Conservation (phyloP, 2,888 invertebrate species). For the Amphipyra berbera region DNA sequence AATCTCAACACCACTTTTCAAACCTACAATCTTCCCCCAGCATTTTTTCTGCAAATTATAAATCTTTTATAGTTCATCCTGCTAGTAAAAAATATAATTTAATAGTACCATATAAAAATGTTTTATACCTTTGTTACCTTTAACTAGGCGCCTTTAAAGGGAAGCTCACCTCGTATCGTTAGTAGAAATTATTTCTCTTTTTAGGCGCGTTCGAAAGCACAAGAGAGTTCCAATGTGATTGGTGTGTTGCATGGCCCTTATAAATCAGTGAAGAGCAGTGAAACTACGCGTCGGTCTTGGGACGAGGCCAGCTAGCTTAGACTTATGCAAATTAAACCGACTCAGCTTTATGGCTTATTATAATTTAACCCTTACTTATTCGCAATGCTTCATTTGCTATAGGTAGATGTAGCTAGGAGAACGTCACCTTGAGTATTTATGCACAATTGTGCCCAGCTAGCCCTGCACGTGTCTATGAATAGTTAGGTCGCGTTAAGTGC, state of each 20-base stretch:
- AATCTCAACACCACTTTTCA: slow-evolving; percentile 3
- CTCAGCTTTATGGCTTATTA: slow-evolving; percentile 59
- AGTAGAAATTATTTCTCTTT: slow-evolving; percentile 51
- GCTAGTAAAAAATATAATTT: slow-evolving; percentile 16
- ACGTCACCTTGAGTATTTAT: slow-evolving; percentile 39
- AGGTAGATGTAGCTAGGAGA: not conserved
- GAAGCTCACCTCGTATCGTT: slow-evolving; percentile 42
- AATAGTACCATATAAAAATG: slow-evolving; percentile 37
- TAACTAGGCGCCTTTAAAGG: slow-evolving; percentile 24
- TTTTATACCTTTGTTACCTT: slow-evolving; percentile 27
- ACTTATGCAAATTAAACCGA: slow-evolving; percentile 67
- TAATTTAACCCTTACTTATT: slow-evolving; percentile 40
- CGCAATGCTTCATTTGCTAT: slow-evolving; percentile 24
- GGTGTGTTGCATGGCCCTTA: slow-evolving; percentile 34
- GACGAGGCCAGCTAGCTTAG: slow-evolving; percentile 58
- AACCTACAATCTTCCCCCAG: slow-evolving; percentile 13
- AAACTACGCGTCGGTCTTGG: slow-evolving; percentile 48
- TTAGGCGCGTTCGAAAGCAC: slow-evolving; percentile 38
- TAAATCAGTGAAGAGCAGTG: slow-evolving; percentile 60
- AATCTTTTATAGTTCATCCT: slow-evolving; percentile 35
- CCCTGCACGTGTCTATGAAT: slow-evolving; percentile 37
- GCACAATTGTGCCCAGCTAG: slow-evolving; percentile 29
- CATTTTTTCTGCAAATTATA: slow-evolving; percentile 22
- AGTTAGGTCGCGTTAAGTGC: slow-evolving; percentile 31
- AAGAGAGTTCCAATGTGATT: slow-evolving; percentile 27